Evolutionary conservation across 2,888 invertebrate genomes (phyloP).

Genomic region (Nebria brevicollis): DNA sequence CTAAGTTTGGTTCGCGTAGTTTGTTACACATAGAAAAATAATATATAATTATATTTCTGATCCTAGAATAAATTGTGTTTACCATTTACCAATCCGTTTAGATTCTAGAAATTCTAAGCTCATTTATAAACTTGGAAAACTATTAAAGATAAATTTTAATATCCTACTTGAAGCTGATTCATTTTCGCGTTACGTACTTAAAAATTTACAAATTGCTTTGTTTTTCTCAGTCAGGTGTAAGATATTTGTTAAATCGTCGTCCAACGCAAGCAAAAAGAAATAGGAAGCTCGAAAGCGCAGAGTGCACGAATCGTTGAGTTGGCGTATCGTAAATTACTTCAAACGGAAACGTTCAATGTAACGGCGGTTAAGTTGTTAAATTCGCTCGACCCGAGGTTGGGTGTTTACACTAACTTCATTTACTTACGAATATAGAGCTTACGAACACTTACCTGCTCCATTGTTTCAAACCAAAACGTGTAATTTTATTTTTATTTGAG

Average conservation of each 20-base stretch:
- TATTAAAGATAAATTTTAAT: too few species aligned
- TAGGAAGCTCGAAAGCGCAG: not conserved
- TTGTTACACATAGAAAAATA: too few species aligned
- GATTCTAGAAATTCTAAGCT: too few species aligned
- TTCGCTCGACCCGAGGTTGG: constrained; percentile 7
- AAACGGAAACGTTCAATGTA: constrained; percentile 41
- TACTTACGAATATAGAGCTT: not conserved
- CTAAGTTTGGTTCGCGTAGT: too few species aligned
- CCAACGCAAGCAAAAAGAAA: not conserved
- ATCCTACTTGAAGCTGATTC: not conserved
- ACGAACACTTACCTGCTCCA: not conserved
- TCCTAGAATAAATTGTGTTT: too few species aligned
- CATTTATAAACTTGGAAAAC: too few species aligned
- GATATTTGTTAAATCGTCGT: not conserved
- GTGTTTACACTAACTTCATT: constrained; percentile 29
- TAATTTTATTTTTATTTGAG: not conserved
- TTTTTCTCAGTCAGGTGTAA: constrained; percentile 6
- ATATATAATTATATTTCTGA: too few species aligned
- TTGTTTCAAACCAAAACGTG: not conserved
- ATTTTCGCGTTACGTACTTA: not conserved
- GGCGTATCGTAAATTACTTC: constrained; percentile 37
- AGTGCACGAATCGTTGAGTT: constrained; percentile 14
- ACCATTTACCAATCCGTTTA: too few species aligned
- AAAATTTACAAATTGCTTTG: constrained; percentile 4
- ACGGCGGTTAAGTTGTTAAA: constrained; percentile 35